These are phyloP conservation scores for Syrphus vitripennis DNA, from an alignment of 2,888 invertebrate genomes.

Conservation along the genomic window DNA sequence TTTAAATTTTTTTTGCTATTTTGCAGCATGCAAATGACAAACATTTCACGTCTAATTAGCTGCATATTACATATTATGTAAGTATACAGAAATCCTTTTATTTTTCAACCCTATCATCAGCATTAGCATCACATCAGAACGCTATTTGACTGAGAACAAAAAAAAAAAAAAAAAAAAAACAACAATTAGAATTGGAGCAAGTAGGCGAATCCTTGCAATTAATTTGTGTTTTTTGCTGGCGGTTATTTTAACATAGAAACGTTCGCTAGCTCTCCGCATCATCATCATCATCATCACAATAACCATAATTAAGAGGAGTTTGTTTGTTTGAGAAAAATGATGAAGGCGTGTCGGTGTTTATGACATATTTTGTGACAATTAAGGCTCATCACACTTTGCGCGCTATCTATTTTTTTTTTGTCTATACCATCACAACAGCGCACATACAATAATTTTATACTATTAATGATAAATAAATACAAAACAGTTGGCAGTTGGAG, in stretches of 20 bases:
- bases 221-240: conserved; percentile 47
- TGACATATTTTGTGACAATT: conserved; percentile 64
- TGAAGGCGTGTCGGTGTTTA: conserved; percentile 61
- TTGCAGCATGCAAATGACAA: conserved; percentile 25
- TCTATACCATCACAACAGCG: no score
- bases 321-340: background rate
- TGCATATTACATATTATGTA: background rate
- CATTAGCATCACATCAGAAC: background rate
- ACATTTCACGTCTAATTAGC: conserved; percentile 56
- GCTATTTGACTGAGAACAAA: background rate
- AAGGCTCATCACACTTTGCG: conserved; percentile 34
- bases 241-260: conserved; percentile 12
- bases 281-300: no score
- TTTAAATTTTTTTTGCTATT: background rate
- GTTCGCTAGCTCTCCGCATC: background rate
- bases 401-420: no score
- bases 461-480: no score
- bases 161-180: background rate
- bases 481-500: background rate
- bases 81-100: background rate
- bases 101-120: background rate
- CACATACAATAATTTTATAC: no score
- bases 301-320: conserved; percentile 37
- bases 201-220: conserved; percentile 58
- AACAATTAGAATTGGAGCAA: conserved; percentile 4